Evolutionary conservation across 2,113 vertebrate genomes (phyloP).

Genomic region (Bubo blakistoni): DNA sequence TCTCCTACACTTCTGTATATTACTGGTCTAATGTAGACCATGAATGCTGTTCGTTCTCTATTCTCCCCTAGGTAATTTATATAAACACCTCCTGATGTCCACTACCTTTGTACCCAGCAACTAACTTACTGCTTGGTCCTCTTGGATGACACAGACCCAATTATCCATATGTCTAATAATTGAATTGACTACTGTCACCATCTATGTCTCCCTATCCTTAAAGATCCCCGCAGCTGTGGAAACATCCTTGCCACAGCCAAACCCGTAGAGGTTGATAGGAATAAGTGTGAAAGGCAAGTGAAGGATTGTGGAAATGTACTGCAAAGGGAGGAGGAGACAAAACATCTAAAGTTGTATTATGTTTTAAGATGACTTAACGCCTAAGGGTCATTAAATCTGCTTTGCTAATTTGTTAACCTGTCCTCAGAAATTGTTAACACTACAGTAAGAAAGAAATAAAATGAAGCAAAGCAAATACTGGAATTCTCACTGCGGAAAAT

Average conservation of each 20-base stretch:
- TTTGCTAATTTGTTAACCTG: slow-evolving; percentile 50
- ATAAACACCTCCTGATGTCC: not conserved
- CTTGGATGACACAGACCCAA: not conserved
- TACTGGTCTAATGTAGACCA: not conserved
- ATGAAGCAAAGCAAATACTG: not conserved
- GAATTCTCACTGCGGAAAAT: not conserved
- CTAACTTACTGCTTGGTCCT: not conserved
- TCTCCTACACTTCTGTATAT: not conserved
- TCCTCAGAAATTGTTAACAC: not conserved
- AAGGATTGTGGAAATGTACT: slow-evolving; percentile 74
- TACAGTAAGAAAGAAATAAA: slow-evolving; percentile 5
- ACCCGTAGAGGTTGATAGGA: slow-evolving; percentile 70
- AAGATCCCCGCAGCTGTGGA: not conserved
- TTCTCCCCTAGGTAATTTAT: not conserved
- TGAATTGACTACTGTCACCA: not conserved
- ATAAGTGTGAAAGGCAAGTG: slow-evolving; percentile 69
- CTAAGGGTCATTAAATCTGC: slow-evolving; percentile 56
- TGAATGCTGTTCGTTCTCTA: not conserved
- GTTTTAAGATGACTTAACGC: slow-evolving; percentile 63
- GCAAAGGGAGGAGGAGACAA: slow-evolving; percentile 46
- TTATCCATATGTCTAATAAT: not conserved
- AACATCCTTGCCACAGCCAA: not conserved
- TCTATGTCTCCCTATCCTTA: not conserved
- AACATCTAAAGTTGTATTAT: slow-evolving; percentile 60
- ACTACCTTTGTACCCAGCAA: not conserved